phyloP scores from a whole-genome alignment of 1,140 invertebrate species.

The Brachionus manjavacas region DNA sequence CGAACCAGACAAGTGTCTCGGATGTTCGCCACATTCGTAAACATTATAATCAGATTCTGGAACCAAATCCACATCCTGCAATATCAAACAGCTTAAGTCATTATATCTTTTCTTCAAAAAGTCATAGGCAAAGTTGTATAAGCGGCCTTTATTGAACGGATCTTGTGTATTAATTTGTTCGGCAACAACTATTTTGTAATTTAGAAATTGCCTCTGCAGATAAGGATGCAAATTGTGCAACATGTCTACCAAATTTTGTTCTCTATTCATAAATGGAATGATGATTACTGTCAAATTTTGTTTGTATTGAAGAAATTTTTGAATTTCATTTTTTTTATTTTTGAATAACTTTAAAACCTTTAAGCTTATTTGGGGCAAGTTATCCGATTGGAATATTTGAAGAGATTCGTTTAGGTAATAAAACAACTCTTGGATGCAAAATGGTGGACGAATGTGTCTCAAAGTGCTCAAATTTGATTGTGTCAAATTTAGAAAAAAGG shows the following conservation, averaged over 20 bases:
- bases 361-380: not conserved
- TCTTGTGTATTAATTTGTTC: conserved; percentile 64
- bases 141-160: conserved; percentile 26
- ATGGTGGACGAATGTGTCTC: not conserved
- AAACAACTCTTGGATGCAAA: conserved; percentile 8
- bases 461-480: not conserved
- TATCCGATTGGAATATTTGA: not conserved
- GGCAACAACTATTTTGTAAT: conserved; percentile 81
- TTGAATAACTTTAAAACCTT: not conserved
- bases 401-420: not conserved
- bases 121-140: conserved; percentile 20
- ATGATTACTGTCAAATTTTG: conserved; percentile 61
- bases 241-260: conserved; percentile 71
- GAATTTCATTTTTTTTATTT: not conserved
- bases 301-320: not conserved
- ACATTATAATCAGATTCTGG: conserved; percentile 79
- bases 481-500: not conserved
- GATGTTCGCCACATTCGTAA: conserved; percentile 80
- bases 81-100: conserved; percentile 68
- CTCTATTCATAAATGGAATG: conserved; percentile 77
- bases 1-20: conserved; percentile 63
- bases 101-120: not conserved
- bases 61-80: conserved; percentile 87
- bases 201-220: conserved; percentile 75
- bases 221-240: conserved; percentile 82